phyloP scores from a whole-genome alignment of 2,888 invertebrate species.

The Drosophila dives region DNA sequence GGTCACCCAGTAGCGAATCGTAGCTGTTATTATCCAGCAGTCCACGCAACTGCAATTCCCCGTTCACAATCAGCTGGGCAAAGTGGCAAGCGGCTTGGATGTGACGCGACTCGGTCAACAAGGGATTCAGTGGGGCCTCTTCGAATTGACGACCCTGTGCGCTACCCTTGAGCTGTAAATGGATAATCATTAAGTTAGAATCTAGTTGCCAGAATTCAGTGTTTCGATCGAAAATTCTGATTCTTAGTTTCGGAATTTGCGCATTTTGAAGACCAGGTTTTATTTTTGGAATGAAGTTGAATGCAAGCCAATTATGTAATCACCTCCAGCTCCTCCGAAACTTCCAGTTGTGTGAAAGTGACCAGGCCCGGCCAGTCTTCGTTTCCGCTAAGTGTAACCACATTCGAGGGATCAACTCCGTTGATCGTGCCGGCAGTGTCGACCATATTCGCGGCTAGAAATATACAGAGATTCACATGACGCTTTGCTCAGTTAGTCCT shows the following conservation, averaged over 20 bases:
- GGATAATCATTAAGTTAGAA: background rate
- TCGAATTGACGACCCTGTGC: constrained; percentile 84
- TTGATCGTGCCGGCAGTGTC: constrained; percentile 85
- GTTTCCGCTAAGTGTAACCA: constrained; percentile 85
- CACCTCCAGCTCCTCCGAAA: constrained; percentile 86
- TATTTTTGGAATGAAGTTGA: background rate
- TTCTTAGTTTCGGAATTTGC: background rate
- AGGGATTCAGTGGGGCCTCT: constrained; percentile 85
- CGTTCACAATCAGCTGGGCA: constrained; percentile 80
- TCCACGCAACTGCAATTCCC: constrained; percentile 85
- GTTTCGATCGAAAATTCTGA: background rate
- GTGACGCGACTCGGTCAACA: constrained; percentile 84
- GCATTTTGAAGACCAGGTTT: background rate
- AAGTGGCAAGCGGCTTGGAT: constrained; percentile 85
- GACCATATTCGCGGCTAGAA: constrained; percentile 80
- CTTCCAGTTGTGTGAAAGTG: constrained; percentile 86
- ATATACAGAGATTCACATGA: background rate
- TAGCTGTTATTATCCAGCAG: constrained; percentile 83
- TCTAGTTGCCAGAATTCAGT: background rate
- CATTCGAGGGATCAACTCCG: constrained; percentile 84
- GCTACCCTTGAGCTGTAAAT: constrained; percentile 85
- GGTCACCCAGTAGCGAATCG: constrained; percentile 84
- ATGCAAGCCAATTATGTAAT: background rate
- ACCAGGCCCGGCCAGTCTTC: constrained; percentile 85
- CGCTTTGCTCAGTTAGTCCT: background rate